Evolutionary conservation across 2,113 vertebrate genomes (phyloP), one percentile per base, ranked within the genome.

Genomic region (Platycercus adscitus): DNA sequence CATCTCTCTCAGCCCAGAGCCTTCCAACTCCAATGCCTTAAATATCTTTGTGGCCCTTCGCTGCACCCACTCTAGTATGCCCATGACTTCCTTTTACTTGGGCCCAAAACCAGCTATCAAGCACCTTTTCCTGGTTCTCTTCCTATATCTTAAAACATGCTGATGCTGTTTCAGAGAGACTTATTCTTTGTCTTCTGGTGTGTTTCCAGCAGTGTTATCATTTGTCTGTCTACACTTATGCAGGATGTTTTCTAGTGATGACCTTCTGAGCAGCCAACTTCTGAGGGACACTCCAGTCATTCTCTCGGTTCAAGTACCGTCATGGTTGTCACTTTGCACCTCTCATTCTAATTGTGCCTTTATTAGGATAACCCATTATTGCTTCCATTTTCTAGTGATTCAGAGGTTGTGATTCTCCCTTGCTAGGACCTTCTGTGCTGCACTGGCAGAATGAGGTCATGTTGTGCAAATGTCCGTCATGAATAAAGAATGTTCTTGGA

Each of bases 401-500:
- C 49, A 43, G 46, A 56, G 28, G 25, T 49, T 76, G 41, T 41
- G 23, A 29, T 81, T 75, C 60, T 83, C 58, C 37, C 23, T 75
- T 60, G 19, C 29, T 75, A 82, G 72, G 66, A 69, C n/a, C 15
- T 87, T 71, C 39, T 83, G 58, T 44, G 58, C 53, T 81, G 61
- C 39, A n/a, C n/a, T 87, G 89, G 55, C 70, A 88, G 24, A 31
- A 35, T 69, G 84, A 87, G 49, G 31, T 75, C 65, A 19, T 3
- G 2, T 25, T 87, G 24, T 79, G 39, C 41, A 17, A 81, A 15
- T 81, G 56, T 71, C 72, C 75, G 66, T 81, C 87, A 76, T 14
- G 33, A 69, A 70, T 80, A 79, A 92, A 56, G 52, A 84, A 87
- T 86, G 75, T 88, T 85, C 86, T 55, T 91, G 70, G 89, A 65